Conservation (phyloP, 2,888 invertebrate genomes). For the Arctia plantaginis region DNA sequence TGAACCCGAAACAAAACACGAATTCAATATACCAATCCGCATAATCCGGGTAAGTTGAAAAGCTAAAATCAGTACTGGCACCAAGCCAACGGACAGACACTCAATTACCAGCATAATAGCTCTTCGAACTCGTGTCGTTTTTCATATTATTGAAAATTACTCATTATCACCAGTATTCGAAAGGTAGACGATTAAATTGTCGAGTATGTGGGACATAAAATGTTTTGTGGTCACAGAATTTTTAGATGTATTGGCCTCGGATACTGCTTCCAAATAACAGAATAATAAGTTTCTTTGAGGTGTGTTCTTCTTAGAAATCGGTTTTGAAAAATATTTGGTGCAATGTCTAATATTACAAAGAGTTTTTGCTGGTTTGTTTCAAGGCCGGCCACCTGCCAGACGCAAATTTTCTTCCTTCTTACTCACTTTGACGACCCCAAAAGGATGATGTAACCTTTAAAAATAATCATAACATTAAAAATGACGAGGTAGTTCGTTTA, state of each 20-base stretch:
- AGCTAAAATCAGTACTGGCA: slow-evolving; percentile 61
- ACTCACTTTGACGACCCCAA: too few species aligned
- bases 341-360: too few species aligned
- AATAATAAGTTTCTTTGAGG: slow-evolving; percentile 1
- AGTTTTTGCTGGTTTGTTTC: too few species aligned
- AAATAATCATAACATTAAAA: too few species aligned
- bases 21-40: slow-evolving; percentile 54
- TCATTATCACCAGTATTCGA: slow-evolving; percentile 43
- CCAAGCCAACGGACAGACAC: slow-evolving; percentile 58
- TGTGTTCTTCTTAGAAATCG: too few species aligned
- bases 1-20: slow-evolving; percentile 41
- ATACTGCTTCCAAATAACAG: background rate
- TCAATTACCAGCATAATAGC: slow-evolving; percentile 76
- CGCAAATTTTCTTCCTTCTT: too few species aligned
- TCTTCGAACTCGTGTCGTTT: slow-evolving; percentile 57
- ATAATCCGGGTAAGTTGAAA: slow-evolving; percentile 76
- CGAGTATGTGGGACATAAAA: background rate
- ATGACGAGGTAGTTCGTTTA: background rate
- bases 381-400: too few species aligned
- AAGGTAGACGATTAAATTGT: slow-evolving; percentile 26
- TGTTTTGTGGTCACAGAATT: background rate
- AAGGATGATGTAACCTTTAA: too few species aligned
- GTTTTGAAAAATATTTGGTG: too few species aligned
- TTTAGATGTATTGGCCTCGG: background rate
- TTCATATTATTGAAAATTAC: slow-evolving; percentile 55